These are phyloP conservation scores for Globicephala melas DNA, from an alignment of 2,113 vertebrate genomes.

Conservation along the genomic window DNA sequence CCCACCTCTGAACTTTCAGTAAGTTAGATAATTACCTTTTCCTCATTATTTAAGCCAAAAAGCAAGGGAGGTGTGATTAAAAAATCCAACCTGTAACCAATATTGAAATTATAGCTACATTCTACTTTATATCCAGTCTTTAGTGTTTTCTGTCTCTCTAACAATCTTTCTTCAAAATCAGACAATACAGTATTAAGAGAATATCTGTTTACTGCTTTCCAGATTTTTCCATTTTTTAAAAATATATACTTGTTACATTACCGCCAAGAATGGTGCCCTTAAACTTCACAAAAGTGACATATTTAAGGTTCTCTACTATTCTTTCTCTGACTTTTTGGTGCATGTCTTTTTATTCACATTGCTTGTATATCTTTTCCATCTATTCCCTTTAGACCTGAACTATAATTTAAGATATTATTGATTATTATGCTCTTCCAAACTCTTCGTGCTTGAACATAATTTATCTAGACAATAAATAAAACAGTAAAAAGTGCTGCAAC, in stretches of 20 bases:
- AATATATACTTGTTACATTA: background rate
- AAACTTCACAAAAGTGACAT: background rate
- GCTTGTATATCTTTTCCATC: background rate
- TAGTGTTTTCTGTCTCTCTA: background rate
- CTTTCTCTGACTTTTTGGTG: background rate
- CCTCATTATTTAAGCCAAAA: background rate
- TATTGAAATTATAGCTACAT: conserved; percentile 1
- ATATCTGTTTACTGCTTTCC: background rate
- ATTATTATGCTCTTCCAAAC: background rate
- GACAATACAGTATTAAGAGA: background rate
- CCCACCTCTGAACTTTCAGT: background rate
- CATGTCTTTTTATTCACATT: conserved; percentile 36
- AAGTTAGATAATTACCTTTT: background rate
- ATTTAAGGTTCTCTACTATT: conserved; percentile 31
- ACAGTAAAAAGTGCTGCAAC: background rate
- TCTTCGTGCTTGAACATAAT: background rate
- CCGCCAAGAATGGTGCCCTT: background rate
- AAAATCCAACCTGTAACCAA: conserved; percentile 33
- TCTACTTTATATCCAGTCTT: background rate
- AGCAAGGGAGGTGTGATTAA: background rate
- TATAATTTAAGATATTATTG: conserved; percentile 38
- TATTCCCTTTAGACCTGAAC: background rate
- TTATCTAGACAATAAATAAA: conserved; percentile 47
- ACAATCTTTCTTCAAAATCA: conserved; percentile 31
- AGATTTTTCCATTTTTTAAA: background rate